These are phyloP conservation scores for Garra rufa DNA, from an alignment of 2,113 vertebrate genomes.

Conservation along the genomic window DNA sequence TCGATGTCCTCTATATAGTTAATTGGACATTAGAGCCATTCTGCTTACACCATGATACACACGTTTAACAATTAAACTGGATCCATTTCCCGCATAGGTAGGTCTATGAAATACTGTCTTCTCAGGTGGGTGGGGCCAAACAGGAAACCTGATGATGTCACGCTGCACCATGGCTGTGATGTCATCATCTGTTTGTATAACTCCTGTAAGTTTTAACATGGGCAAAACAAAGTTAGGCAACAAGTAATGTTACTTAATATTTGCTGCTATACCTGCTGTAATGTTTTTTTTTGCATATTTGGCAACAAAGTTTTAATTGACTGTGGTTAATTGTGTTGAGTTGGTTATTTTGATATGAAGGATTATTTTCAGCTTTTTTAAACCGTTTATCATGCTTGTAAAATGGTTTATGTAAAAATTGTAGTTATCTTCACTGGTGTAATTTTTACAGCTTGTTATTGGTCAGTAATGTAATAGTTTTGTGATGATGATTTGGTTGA, in stretches of 20 bases:
- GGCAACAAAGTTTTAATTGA: not conserved
- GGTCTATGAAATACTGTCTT: conserved; percentile 16
- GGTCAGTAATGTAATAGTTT: conserved; percentile 12
- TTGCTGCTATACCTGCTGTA: conserved; percentile 51
- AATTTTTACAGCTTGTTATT: conserved; percentile 11
- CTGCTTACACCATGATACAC: not conserved
- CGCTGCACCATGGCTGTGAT: conserved; percentile 25
- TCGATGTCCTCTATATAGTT: not conserved
- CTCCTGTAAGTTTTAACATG: conserved; percentile 23
- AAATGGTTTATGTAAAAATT: conserved; percentile 12
- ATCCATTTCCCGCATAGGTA: not conserved
- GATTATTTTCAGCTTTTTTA: conserved; percentile 26
- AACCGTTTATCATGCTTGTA: conserved; percentile 5
- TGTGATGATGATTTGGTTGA: conserved; percentile 23
- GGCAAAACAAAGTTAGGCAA: conserved; percentile 14
- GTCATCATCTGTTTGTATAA: conserved; percentile 10
- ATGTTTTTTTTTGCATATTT: conserved; percentile 28
- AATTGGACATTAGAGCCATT: not conserved
- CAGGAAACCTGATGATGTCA: conserved; percentile 14
- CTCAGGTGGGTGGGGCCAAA: conserved; percentile 15
- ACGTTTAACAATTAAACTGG: not conserved
- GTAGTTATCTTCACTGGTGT: conserved; percentile 27
- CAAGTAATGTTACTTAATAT: conserved; percentile 56
- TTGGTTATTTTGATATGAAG: conserved; percentile 28
- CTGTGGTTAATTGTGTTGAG: not conserved